Evolutionary conservation across 2,888 invertebrate species (phyloP).

Genomic region (Agapetus fuscipes): DNA sequence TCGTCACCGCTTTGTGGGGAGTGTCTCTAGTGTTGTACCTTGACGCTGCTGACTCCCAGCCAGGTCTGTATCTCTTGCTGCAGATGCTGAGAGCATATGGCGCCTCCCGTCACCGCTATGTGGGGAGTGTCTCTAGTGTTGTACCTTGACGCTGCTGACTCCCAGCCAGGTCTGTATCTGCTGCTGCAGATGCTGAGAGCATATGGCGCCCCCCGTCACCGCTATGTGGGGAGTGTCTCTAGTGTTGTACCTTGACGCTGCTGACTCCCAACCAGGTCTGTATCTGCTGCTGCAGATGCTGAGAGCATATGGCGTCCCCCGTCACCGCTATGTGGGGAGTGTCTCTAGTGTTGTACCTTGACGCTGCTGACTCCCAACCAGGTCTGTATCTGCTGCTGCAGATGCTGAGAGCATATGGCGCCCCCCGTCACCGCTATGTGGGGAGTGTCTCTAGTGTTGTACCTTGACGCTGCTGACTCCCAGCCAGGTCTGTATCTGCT

Average conservation of each 20-base stretch:
- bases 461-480: no score
- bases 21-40: no score
- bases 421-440: constrained; percentile 68
- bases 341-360: constrained; percentile 41
- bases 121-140: no score
- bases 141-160: constrained; percentile 44
- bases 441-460: no score
- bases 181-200: constrained; percentile 55
- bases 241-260: constrained; percentile 41
- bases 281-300: constrained; percentile 48
- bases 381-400: constrained; percentile 49
- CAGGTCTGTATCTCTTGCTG: constrained; percentile 44
- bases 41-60: constrained; percentile 42
- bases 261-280: constrained; percentile 43
- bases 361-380: constrained; percentile 44
- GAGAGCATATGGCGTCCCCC: constrained; percentile 72
- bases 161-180: constrained; percentile 44
- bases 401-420: constrained; percentile 61
- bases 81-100: constrained; percentile 62
- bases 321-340: constrained; percentile 55
- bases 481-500: no score
- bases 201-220: constrained; percentile 66
- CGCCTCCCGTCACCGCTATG: constrained; percentile 62
- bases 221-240: constrained; percentile 51
- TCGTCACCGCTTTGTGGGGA: no score